Base-by-base conservation (phyloP, 1,140 invertebrate genomes). In the Saxidomus purpurata region DNA sequence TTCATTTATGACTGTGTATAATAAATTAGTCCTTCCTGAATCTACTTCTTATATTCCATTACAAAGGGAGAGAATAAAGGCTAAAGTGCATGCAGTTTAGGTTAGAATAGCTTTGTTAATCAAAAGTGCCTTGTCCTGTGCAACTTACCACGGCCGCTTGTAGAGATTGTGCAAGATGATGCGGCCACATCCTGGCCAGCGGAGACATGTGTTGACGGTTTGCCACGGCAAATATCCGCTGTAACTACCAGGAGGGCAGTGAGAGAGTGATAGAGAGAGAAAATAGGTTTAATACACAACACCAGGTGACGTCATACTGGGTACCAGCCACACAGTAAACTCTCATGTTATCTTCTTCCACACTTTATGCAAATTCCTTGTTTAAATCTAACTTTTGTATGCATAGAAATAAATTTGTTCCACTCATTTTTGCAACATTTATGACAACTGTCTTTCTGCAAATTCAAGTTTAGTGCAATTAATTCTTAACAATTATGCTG, bases 141-240 rank as follows among this genome's bases (percentile, higher is more conserved):
- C 59, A 49, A 83, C 81, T 83, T 83, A 83, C 81, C 81, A 25
- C 80, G 28, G 69, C 36, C 25, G 59, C 79, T 4, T 89, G 74
- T 28, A 88, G 74, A 82, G 67, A 76, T 52, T 52, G 71, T 69
- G 43, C 76, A n/a, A 90, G 25, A 47, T 49, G 61, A 47, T 59
- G 71, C 25, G 81, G 79, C 77, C 77, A 89, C 59, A 74, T 67
- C 63, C 77, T 74, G 61, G 36, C 31, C 34, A 84, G 76, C 43
- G 87, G 52, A 81, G 63, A 82, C 28, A 81, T 38, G 71, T 90
- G 91, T 69, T 88, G 85, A 83, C 90, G 90, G 85, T 89, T 90
- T 85, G 91, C 86, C 59, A 89, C 91, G 87, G 90, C 91, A 90
- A 90, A 91, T 90, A 92, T 90, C 90, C 91, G 92, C 89, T 92